Percentiles rank a stretch among this genome's conserved stretches.
These are phyloP conservation scores for Monopterus albus DNA, from an alignment of 2,113 vertebrate species.

Conservation along the genomic window DNA sequence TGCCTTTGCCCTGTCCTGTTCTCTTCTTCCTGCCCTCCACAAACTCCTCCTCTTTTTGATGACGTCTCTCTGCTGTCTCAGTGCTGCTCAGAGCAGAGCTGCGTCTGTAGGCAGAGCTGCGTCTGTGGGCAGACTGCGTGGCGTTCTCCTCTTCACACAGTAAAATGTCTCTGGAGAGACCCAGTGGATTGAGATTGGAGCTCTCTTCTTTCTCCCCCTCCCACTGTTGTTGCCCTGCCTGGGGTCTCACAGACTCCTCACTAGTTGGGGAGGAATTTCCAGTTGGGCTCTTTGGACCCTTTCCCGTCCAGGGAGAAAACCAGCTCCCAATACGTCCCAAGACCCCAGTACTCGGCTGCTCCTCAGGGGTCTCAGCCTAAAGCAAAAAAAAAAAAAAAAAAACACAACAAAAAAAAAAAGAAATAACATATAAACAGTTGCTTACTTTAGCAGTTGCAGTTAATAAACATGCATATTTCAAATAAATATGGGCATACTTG, in stretches of 20 bases:
- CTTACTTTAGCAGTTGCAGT: not conserved
- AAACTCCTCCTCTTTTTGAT: slow-evolving; percentile 70
- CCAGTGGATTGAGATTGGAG: slow-evolving; percentile 16
- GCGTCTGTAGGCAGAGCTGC: slow-evolving; percentile 73
- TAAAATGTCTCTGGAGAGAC: slow-evolving; percentile 53
- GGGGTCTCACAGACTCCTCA: slow-evolving; percentile 34
- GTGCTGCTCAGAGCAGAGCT: slow-evolving; percentile 42
- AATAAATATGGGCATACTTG: slow-evolving; percentile 14
- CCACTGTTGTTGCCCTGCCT: slow-evolving; percentile 17
- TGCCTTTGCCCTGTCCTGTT: slow-evolving; percentile 47
- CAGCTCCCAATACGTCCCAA: slow-evolving; percentile 80
- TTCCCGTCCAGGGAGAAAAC: slow-evolving; percentile 76
- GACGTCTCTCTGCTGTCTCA: slow-evolving; percentile 47
- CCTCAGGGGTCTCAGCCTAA: slow-evolving; percentile 75
- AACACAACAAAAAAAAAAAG: too few relatives aligned
- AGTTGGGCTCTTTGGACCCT: slow-evolving; percentile 24
- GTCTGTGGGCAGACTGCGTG: slow-evolving; percentile 76
- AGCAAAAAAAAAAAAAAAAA: slow-evolving; percentile 50
- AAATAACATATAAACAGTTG: slow-evolving; percentile 27
- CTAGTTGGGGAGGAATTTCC: slow-evolving; percentile 47
- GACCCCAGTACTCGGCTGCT: slow-evolving; percentile 75
- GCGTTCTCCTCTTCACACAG: slow-evolving; percentile 63
- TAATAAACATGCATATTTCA: slow-evolving; percentile 51
- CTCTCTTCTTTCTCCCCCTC: slow-evolving; percentile 36
- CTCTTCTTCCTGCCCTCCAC: slow-evolving; percentile 42